Percentiles rank a stretch among this genome's conserved stretches.
Evolutionary conservation across 1,140 invertebrate species (phyloP).

Genomic region (Drosophila willistoni): DNA sequence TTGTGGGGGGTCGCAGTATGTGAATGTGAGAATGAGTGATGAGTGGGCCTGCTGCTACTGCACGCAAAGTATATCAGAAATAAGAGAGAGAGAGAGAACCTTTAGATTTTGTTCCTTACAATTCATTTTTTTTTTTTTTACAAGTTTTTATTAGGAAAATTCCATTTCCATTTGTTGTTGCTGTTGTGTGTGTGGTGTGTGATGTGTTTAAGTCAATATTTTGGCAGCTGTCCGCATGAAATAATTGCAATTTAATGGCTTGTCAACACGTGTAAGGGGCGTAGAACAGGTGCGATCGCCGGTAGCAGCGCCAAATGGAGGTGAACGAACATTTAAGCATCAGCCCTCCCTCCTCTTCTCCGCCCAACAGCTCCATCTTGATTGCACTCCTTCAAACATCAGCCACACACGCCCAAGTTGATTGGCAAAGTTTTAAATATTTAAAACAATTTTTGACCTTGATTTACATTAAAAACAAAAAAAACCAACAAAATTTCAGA

Average conservation of each 20-base stretch:
- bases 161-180: conserved; percentile 10
- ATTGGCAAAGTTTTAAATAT: background rate
- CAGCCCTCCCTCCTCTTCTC: background rate
- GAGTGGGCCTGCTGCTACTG: too few relatives aligned
- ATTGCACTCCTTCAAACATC: background rate
- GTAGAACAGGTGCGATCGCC: conserved; percentile 7
- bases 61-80: background rate
- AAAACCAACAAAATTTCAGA: too few relatives aligned
- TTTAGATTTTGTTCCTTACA: background rate
- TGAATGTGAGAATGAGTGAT: background rate
- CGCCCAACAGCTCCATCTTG: too few relatives aligned
- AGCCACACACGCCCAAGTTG: background rate
- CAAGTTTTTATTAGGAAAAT: conserved; percentile 13
- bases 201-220: conserved; percentile 57
- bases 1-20: background rate
- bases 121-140: conserved; percentile 9
- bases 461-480: background rate
- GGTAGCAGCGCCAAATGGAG: background rate
- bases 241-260: conserved; percentile 68
- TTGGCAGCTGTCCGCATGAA: conserved; percentile 46
- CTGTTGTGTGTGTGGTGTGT: background rate
- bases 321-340: conserved; percentile 2
- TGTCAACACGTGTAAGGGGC: conserved; percentile 45
- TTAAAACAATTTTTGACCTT: too few relatives aligned
- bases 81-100: too few relatives aligned